A percentile compares a stretch with the other conserved stretches of the same genome.
phyloP scores from a whole-genome alignment of 2,797 vertebrate genomes.

The Cirrhinus molitorella region DNA sequence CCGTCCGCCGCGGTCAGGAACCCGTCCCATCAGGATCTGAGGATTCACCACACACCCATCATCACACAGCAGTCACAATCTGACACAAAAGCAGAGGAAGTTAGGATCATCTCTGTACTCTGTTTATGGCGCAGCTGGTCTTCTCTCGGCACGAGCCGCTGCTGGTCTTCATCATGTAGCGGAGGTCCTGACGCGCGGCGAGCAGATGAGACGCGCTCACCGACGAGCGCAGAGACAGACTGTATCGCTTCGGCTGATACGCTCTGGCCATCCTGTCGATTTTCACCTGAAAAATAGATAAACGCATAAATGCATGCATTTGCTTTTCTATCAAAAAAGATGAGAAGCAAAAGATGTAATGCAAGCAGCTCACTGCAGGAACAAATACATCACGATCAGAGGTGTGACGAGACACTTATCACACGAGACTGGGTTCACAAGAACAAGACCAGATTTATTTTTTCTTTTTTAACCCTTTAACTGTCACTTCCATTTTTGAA shows the following conservation, averaged over 20 bases:
- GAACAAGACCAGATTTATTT: no score
- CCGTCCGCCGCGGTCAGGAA: constrained; percentile 94
- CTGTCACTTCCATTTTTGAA: no score
- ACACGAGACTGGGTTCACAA: no score
- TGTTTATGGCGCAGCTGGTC: constrained; percentile 91
- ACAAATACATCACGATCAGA: neutral
- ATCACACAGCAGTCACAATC: neutral
- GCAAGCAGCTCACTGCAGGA: neutral
- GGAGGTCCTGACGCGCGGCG: constrained; percentile 93
- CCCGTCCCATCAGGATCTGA: constrained; percentile 93
- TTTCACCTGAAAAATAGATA: constrained; percentile 78
- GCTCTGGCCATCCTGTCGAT: constrained; percentile 92
- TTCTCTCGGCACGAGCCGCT: constrained; percentile 88
- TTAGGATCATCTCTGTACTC: constrained; percentile 76
- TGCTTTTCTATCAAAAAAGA: neutral
- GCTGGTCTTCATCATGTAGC: constrained; percentile 93
- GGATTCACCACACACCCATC: constrained; percentile 13
- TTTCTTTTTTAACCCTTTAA: no score
- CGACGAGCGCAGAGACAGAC: constrained; percentile 80
- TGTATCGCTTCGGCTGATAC: constrained; percentile 92
- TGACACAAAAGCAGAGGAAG: neutral
- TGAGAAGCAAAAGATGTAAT: neutral
- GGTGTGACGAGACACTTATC: no score
- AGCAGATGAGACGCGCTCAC: constrained; percentile 86
- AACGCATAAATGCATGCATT: neutral